Percentiles rank a stretch among this genome's conserved stretches.
These are phyloP conservation scores for Corythornis cristatus DNA, from an alignment of 2,113 vertebrate species.

Conservation along the genomic window DNA sequence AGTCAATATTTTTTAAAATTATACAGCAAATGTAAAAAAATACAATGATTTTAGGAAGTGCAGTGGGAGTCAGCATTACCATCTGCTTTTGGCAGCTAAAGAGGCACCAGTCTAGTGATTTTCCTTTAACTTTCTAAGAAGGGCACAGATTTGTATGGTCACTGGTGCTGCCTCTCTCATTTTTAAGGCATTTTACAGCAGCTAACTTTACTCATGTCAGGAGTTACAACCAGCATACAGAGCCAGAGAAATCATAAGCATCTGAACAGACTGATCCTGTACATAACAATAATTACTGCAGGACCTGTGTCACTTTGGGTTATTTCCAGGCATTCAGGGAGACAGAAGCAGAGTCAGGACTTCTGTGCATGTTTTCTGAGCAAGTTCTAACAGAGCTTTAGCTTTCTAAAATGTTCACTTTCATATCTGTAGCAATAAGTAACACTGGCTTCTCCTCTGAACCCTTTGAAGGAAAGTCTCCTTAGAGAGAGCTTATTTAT, in stretches of 20 bases:
- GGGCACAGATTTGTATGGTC: neutral
- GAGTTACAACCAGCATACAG: neutral
- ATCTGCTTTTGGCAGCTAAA: neutral
- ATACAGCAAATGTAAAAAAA: neutral
- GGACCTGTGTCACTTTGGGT: neutral
- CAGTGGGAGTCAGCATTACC: neutral
- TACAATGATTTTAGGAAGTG: neutral
- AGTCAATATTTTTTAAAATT: neutral
- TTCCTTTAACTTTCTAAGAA: neutral
- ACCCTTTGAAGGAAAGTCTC: neutral
- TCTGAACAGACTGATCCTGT: neutral
- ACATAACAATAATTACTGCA: neutral
- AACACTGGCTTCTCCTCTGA: neutral
- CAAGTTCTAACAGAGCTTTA: neutral
- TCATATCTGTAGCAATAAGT: neutral
- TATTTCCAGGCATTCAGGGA: neutral
- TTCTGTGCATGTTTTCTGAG: neutral
- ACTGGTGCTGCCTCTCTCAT: neutral
- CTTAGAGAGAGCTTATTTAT: neutral
- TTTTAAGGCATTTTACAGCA: neutral
- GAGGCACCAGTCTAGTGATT: neutral
- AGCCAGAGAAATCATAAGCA: neutral
- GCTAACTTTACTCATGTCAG: neutral
- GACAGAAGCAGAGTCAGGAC: neutral
- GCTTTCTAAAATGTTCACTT: neutral